Conservation (phyloP, 2,113 vertebrate species). For the Sinocyclocheilus anophthalmus region DNA sequence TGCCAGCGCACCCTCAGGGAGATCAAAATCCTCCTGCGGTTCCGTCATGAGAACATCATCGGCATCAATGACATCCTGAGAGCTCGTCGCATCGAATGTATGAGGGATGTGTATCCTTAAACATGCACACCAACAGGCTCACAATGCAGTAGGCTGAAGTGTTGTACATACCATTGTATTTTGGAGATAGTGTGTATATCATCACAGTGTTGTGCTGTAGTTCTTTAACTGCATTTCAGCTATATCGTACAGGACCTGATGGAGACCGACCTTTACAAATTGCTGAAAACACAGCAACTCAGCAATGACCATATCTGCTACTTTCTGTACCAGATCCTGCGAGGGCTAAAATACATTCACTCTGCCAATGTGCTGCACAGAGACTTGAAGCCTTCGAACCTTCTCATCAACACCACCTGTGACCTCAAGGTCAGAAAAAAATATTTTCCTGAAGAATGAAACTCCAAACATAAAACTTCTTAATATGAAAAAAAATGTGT, state of each 20-base stretch:
- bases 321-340: slow-evolving; percentile 89
- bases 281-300: slow-evolving; percentile 87
- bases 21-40: slow-evolving; percentile 90
- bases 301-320: slow-evolving; percentile 92
- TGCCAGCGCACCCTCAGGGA: slow-evolving; percentile 88
- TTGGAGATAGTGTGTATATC: not conserved
- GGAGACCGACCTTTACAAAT: slow-evolving; percentile 90
- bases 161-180: slow-evolving; percentile 31
- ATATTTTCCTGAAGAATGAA: not conserved
- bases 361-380: slow-evolving; percentile 89
- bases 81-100: slow-evolving; percentile 82
- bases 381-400: slow-evolving; percentile 89
- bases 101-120: slow-evolving; percentile 91
- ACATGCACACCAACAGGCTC: not conserved
- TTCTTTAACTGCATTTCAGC: slow-evolving; percentile 75
- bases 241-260: slow-evolving; percentile 92
- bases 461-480: not conserved
- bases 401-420: slow-evolving; percentile 91
- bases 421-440: slow-evolving; percentile 83
- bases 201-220: slow-evolving; percentile 22
- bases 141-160: not conserved
- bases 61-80: slow-evolving; percentile 89
- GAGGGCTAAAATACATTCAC: slow-evolving; percentile 90
- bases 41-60: slow-evolving; percentile 89
- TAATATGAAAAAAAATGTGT: not conserved